Evolutionary conservation across 2,888 invertebrate genomes (phyloP).

Genomic region (Xestia xanthographa): DNA sequence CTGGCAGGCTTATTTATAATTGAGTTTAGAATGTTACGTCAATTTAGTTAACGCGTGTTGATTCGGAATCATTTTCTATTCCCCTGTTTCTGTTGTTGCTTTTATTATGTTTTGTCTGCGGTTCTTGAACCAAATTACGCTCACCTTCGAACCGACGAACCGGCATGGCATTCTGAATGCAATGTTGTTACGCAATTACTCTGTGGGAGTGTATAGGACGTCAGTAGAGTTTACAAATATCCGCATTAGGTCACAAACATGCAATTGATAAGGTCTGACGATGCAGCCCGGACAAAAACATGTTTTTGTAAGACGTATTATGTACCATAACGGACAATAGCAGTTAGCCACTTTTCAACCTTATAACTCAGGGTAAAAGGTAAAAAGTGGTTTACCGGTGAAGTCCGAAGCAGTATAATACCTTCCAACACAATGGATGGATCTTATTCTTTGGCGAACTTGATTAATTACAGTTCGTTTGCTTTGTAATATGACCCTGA

Average conservation of each 20-base stretch:
- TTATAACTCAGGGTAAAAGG: not conserved
- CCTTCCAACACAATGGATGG: constrained; percentile 5
- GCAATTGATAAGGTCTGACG: constrained; percentile 26
- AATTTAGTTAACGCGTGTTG: not conserved
- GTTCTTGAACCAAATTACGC: not conserved
- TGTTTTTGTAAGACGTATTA: constrained; percentile 41
- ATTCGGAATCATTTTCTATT: not conserved
- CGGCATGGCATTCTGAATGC: not conserved
- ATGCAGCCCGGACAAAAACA: constrained; percentile 31
- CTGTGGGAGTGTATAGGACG: constrained; percentile 2
- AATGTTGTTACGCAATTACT: not conserved
- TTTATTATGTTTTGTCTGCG: not conserved
- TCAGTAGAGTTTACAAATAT: constrained; percentile 21
- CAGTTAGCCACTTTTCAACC: not conserved
- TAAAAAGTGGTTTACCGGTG: not conserved
- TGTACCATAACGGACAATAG: not conserved
- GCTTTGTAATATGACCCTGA: constrained; percentile 50
- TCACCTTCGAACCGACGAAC: not conserved
- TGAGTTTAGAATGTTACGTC: not conserved
- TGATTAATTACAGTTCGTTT: constrained; percentile 36
- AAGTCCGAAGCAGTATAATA: not conserved
- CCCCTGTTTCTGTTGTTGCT: not conserved
- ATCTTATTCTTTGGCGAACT: constrained; percentile 17
- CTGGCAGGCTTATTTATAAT: not conserved
- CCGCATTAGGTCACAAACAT: constrained; percentile 34